Base-by-base conservation (phyloP, 2,888 invertebrate species). In the Brachyopa scutellaris region DNA sequence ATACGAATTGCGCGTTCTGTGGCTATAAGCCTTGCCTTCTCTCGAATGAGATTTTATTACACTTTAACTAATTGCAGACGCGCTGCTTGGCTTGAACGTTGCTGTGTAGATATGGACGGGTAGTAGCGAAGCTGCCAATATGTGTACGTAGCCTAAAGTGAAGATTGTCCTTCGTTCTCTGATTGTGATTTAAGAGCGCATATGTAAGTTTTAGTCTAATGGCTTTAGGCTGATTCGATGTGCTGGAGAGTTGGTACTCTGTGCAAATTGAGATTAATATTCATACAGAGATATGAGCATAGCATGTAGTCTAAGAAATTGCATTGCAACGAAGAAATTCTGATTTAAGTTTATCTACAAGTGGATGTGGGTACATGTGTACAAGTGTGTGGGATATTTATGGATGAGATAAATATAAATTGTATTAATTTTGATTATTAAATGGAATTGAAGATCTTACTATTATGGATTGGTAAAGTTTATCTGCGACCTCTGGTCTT, bases 61-160 rank as follows among this genome's bases (percentile, higher is more conserved):
- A 66, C 77, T 82, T 72, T 77, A 77, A 82, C 82, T 82, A 82
- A 82, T 82, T 82, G 82, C 77, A 77, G 76, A 82, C 59, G 70
- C 31, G 70, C 31, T 66, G 40, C 13, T 26, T 31, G 11, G 38
- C 53, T 53, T 36, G 74, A 36, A 69, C 23, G 64, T 29, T 70
- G 57, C 36, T 31, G 47, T 49, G 62, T 21, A n/a, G n/a, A n/a
- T n/a, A n/a, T n/a, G 42, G 36, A 49, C 51, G 59, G 72, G 40
- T 69, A 57, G 61, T 49, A 47, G 57, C 57, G 64, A 47, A 66
- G 26, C 59, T 55, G 82, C 36, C 59, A 26, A 70, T 76, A 62
- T 47, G 38, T 17, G 49, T n/a, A n/a, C n/a, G n/a, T 51, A 36
- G 69, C 82, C 82, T 82, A 33, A 33, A 82, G 76, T 53, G 33